phyloP scores from a whole-genome alignment of 1,140 invertebrate species.

The Eriocheir sinensis region DNA sequence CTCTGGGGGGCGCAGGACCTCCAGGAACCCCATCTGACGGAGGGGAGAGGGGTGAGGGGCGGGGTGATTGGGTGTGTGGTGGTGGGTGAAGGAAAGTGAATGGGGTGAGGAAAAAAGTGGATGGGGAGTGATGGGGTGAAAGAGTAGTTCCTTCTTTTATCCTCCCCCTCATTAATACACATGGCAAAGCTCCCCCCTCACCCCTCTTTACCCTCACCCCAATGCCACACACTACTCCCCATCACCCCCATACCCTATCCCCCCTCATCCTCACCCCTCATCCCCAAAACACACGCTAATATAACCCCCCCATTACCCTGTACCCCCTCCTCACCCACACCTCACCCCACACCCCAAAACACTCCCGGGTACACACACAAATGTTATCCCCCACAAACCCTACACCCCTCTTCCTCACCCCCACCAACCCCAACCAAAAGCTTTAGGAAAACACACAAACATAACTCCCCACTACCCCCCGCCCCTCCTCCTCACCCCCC shows the following conservation, averaged over 20 bases:
- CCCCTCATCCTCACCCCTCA: background rate
- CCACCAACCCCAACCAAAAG: background rate
- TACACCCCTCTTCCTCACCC: background rate
- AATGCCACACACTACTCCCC: background rate
- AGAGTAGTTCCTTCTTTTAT: background rate
- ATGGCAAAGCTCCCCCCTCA: background rate
- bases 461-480: background rate
- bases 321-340: background rate
- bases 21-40: slow-evolving; percentile 91
- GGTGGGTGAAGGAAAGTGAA: too few species aligned
- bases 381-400: background rate
- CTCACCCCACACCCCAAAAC: background rate
- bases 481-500: background rate
- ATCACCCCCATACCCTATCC: background rate
- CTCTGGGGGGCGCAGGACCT: slow-evolving; percentile 92
- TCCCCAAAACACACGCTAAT: background rate
- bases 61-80: too few species aligned
- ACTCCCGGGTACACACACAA: background rate
- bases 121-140: too few species aligned
- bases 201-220: background rate
- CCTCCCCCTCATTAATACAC: background rate
- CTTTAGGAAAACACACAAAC: background rate
- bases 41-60: too few species aligned
- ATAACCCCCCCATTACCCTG: too few species aligned
- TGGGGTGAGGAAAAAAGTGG: too few species aligned